Conservation (phyloP, 2,113 vertebrate genomes). For the Micromys minutus region DNA sequence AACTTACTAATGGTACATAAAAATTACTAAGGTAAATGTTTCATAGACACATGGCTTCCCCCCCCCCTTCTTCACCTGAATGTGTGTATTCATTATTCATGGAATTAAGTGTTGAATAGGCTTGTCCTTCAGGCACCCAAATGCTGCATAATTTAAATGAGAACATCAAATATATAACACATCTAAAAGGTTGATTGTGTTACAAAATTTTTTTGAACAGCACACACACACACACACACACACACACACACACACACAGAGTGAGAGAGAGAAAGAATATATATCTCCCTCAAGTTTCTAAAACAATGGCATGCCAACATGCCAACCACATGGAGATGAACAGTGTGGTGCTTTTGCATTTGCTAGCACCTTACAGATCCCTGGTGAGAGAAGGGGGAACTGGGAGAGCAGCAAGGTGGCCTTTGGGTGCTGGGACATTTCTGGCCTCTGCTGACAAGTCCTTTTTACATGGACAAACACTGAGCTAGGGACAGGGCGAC, state of each 20-base stretch:
- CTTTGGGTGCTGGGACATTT: neutral
- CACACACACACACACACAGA: neutral
- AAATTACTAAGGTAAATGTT: slow-evolving; percentile 81
- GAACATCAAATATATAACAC: slow-evolving; percentile 82
- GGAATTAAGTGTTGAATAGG: slow-evolving; percentile 66
- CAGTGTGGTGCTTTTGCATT: neutral
- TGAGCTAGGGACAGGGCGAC: neutral
- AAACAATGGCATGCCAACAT: slow-evolving; percentile 40
- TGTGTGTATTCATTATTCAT: slow-evolving; percentile 78
- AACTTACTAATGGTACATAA: slow-evolving; percentile 79
- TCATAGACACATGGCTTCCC: slow-evolving; percentile 67
- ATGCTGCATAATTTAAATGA: slow-evolving; percentile 79
- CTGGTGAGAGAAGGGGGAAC: neutral
- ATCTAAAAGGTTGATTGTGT: slow-evolving; percentile 75
- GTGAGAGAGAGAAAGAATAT: neutral
- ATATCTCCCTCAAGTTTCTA: neutral
- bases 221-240: neutral
- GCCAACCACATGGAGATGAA: slow-evolving; percentile 52
- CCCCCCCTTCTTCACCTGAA: slow-evolving; percentile 66
- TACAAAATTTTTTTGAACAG: slow-evolving; percentile 73
- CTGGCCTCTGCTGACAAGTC: slow-evolving; percentile 44
- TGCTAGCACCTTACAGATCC: slow-evolving; percentile 49
- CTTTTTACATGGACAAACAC: slow-evolving; percentile 54
- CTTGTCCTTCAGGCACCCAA: slow-evolving; percentile 70
- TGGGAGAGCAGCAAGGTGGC: neutral